Conservation (phyloP, 2,888 invertebrate species). For the Aromia moschata region DNA sequence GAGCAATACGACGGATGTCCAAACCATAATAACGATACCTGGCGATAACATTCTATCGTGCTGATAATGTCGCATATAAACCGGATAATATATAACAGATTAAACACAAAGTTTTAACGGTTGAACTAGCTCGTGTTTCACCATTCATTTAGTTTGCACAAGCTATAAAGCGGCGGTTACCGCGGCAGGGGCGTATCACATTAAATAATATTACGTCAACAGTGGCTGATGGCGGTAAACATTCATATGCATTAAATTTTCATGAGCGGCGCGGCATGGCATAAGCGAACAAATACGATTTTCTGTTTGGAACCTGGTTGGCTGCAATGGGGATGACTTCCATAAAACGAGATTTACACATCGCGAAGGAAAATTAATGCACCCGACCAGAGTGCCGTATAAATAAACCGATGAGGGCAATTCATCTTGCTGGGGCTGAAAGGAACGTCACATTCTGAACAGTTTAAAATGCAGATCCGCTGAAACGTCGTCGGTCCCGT, state of each 20-base stretch:
- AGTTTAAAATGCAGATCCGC: background rate
- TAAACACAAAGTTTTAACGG: slow-evolving; percentile 14
- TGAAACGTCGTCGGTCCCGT: background rate
- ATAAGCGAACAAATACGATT: slow-evolving; percentile 36
- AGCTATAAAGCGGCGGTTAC: slow-evolving; percentile 4
- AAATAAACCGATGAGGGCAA: slow-evolving; percentile 5
- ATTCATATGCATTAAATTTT: slow-evolving; percentile 40
- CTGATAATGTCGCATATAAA: too few species aligned
- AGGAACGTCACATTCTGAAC: background rate
- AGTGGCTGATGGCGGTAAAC: slow-evolving; percentile 35
- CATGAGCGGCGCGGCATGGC: slow-evolving; percentile 36
- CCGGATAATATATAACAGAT: too few species aligned
- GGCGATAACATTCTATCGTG: too few species aligned
- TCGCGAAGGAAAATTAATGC: slow-evolving; percentile 37
- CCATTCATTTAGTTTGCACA: slow-evolving; percentile 4
- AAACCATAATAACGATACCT: too few species aligned
- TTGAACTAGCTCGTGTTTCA: slow-evolving; percentile 2
- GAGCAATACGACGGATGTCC: too few species aligned
- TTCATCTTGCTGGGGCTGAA: background rate
- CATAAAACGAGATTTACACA: slow-evolving; percentile 35
- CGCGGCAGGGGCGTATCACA: slow-evolving; percentile 23
- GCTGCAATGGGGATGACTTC: slow-evolving; percentile 42
- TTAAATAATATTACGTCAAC: slow-evolving; percentile 34
- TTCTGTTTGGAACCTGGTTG: slow-evolving; percentile 25
- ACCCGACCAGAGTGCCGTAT: background rate